These are phyloP conservation scores for Australoheros facetus DNA, from an alignment of 2,797 vertebrate genomes.

Conservation along the genomic window DNA sequence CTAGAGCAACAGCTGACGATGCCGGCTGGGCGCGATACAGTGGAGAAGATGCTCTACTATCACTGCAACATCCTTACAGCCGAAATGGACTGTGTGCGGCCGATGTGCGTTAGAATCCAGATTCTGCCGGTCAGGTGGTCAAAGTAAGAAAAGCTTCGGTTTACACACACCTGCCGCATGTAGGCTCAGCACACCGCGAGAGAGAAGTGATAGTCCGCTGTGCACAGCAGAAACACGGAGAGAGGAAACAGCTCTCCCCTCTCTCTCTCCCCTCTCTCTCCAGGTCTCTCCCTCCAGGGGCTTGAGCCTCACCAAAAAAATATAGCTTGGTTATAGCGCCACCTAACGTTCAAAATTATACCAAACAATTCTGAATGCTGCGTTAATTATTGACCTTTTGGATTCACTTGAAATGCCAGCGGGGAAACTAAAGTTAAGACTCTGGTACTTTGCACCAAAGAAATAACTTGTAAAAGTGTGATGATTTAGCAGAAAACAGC, in stretches of 20 bases:
- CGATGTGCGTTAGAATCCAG: slow-evolving; percentile 27
- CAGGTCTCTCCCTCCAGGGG: slow-evolving; percentile 35
- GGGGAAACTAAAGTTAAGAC: background rate
- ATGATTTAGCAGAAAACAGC: background rate
- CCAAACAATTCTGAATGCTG: background rate
- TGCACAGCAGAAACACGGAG: slow-evolving; percentile 15
- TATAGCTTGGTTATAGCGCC: slow-evolving; percentile 60
- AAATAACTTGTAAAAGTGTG: background rate
- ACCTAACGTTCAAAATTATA: slow-evolving; percentile 29
- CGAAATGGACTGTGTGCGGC: slow-evolving; percentile 16
- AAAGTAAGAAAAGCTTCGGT: slow-evolving; percentile 30
- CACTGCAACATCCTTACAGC: slow-evolving; percentile 69
- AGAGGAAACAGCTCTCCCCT: slow-evolving; percentile 28
- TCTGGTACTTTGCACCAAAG: background rate
- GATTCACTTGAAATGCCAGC: background rate
- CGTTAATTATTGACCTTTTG: rapidly evolving
- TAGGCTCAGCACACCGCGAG: slow-evolving; percentile 42
- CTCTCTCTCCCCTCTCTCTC: slow-evolving; percentile 31
- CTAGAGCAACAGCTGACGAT: slow-evolving; percentile 82
- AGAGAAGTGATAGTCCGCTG: slow-evolving; percentile 30
- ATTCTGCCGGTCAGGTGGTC: slow-evolving; percentile 8
- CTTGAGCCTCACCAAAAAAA: slow-evolving; percentile 14
- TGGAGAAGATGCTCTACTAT: slow-evolving; percentile 57
- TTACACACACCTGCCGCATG: slow-evolving; percentile 65
- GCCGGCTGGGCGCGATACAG: slow-evolving; percentile 58